phyloP scores from a whole-genome alignment of 1,140 invertebrate species.

The Pogonus chalceus region DNA sequence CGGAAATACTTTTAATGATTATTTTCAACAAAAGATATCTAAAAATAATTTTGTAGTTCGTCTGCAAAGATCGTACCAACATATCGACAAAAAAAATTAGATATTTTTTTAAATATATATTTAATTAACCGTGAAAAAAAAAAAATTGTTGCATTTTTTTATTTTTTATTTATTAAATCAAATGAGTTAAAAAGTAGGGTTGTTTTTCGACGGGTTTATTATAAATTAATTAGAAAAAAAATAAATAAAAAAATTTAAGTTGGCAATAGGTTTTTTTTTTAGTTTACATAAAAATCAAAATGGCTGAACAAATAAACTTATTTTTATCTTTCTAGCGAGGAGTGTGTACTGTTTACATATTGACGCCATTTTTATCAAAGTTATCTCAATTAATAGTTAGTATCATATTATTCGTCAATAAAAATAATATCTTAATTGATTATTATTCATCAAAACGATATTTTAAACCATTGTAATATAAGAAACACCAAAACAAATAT shows the following conservation, averaged over 20 bases:
- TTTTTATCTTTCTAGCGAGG: constrained; percentile 31
- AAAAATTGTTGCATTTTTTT: constrained; percentile 1
- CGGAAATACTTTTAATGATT: neutral
- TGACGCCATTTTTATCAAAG: neutral
- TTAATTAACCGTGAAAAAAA: neutral
- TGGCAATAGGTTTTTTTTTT: constrained; percentile 18
- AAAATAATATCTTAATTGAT: too few relatives aligned
- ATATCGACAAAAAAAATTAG: neutral
- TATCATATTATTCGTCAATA: too few relatives aligned
- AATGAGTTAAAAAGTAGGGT: constrained; percentile 7
- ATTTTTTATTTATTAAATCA: neutral
- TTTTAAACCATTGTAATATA: too few relatives aligned
- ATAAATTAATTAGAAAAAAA: constrained; percentile 12
- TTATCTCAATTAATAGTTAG: too few relatives aligned
- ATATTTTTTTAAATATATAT: neutral
- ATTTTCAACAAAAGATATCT: constrained; percentile 13
- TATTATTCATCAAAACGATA: too few relatives aligned
- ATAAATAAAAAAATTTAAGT: constrained; percentile 14
- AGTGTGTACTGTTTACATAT: too few relatives aligned
- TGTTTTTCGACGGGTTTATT: constrained; percentile 11
- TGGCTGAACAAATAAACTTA: constrained; percentile 32
- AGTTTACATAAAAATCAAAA: constrained; percentile 23
- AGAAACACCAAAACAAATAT: too few relatives aligned
- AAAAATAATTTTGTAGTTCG: constrained; percentile 8
- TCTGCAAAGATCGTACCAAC: constrained; percentile 5